These are phyloP conservation scores for Lucinisca nassula DNA, from an alignment of 2,888 invertebrate species.

Conservation along the genomic window DNA sequence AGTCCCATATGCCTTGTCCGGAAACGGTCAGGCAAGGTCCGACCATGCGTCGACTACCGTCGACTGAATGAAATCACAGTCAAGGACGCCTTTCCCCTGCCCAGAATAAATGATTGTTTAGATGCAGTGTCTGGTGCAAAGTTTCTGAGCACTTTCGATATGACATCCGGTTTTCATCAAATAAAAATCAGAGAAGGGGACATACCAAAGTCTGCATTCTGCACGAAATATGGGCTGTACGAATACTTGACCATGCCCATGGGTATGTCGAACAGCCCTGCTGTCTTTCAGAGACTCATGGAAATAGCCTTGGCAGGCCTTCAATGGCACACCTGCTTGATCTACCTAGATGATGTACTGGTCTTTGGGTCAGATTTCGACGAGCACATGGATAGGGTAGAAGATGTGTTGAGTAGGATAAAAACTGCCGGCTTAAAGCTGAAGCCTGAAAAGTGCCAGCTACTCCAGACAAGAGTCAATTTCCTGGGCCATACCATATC, in stretches of 20 bases:
- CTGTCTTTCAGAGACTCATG: conserved; percentile 40
- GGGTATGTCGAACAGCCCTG: no score
- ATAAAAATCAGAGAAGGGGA: conserved; percentile 42
- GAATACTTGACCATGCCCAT: conserved; percentile 46
- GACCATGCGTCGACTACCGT: no score
- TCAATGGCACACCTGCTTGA: conserved; percentile 63
- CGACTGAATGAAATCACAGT: no score
- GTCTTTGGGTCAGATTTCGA: conserved; percentile 52
- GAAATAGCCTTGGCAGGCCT: conserved; percentile 28
- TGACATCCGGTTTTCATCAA: conserved; percentile 43
- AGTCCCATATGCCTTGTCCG: no score
- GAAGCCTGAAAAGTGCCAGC: conserved; percentile 62
- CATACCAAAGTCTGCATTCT: conserved; percentile 48
- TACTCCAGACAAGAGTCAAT: conserved; percentile 24
- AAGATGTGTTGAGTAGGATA: conserved; percentile 51
- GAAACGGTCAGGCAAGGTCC: no score
- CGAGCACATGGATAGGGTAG: conserved; percentile 48
- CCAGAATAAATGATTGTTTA: no score
- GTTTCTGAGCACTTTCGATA: conserved; percentile 50
- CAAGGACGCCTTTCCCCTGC: no score
- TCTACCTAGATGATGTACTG: conserved; percentile 72
- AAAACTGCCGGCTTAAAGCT: conserved; percentile 44
- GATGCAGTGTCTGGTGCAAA: conserved; percentile 4
- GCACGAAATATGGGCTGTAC: conserved; percentile 42
- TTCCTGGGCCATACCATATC: conserved; percentile 59